A percentile compares a stretch with the other conserved stretches of the same genome.
phyloP scores from a whole-genome alignment of 2,797 vertebrate species.

The Pyrocephalus nanus region DNA sequence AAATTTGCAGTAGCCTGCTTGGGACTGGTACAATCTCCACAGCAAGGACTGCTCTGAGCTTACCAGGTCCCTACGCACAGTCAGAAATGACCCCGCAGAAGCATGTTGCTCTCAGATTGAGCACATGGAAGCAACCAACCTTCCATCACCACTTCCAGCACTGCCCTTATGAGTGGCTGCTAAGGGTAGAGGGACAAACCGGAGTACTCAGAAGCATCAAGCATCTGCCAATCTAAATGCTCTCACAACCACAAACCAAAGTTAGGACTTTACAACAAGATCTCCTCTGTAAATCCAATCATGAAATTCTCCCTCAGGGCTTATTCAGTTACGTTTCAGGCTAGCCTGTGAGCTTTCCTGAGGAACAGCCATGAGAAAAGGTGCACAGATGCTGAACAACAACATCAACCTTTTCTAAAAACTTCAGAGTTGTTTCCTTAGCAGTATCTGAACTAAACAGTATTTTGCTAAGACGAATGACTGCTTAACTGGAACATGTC shows the following conservation, averaged over 20 bases:
- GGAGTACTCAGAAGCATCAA: background rate
- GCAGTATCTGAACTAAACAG: background rate
- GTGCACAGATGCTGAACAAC: background rate
- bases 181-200: background rate
- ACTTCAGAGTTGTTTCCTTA: background rate
- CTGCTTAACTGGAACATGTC: background rate
- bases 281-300: background rate
- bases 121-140: rapidly evolving
- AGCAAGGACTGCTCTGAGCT: background rate
- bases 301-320: background rate
- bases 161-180: background rate
- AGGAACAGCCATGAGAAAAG: background rate
- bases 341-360: background rate
- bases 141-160: background rate
- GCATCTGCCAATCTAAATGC: background rate
- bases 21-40: background rate
- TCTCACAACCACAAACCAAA: background rate
- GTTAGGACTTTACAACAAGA: background rate
- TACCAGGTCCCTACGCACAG: rapidly evolving
- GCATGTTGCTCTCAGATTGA: rapidly evolving
- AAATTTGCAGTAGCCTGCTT: background rate
- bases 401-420: background rate
- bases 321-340: background rate
- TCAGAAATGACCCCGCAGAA: rapidly evolving
- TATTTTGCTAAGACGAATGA: conserved; percentile 15